These are phyloP conservation scores for Dasyornis broadbenti DNA, from an alignment of 2,113 vertebrate species.

Conservation along the genomic window DNA sequence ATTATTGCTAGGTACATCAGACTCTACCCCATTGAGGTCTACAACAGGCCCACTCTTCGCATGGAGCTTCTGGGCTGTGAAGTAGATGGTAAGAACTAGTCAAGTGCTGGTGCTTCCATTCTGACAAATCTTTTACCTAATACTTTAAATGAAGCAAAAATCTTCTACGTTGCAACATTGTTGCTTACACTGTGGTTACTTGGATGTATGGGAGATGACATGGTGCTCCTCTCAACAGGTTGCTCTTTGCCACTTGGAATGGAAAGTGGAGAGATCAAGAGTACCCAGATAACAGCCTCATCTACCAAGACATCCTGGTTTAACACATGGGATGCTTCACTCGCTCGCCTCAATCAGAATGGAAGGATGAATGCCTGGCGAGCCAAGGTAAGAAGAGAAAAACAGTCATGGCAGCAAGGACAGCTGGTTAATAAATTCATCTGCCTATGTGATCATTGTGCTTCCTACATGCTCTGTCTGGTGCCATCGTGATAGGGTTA, in stretches of 20 bases:
- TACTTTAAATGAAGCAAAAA: neutral
- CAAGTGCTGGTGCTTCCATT: neutral
- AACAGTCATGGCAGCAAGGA: neutral
- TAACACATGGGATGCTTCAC: slow-evolving; percentile 72
- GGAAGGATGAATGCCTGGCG: slow-evolving; percentile 84
- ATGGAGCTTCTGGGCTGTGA: slow-evolving; percentile 92
- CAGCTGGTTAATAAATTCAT: neutral
- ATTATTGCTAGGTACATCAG: slow-evolving; percentile 86
- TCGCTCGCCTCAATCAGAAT: slow-evolving; percentile 80
- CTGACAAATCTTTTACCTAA: neutral
- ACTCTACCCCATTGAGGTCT: slow-evolving; percentile 77
- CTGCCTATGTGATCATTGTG: neutral
- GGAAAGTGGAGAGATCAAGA: slow-evolving; percentile 73
- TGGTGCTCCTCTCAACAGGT: slow-evolving; percentile 55
- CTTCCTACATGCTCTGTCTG: neutral
- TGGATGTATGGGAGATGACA: neutral
- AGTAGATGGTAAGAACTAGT: slow-evolving; percentile 79
- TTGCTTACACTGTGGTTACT: neutral
- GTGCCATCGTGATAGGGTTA: neutral
- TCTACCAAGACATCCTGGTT: slow-evolving; percentile 76
- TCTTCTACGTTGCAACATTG: neutral
- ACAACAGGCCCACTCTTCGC: slow-evolving; percentile 83
- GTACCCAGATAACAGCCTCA: slow-evolving; percentile 79
- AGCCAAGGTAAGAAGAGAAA: slow-evolving; percentile 74
- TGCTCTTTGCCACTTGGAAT: slow-evolving; percentile 87